Evolutionary conservation across 2,888 invertebrate species (phyloP).

Genomic region (Acrobasis consociella): DNA sequence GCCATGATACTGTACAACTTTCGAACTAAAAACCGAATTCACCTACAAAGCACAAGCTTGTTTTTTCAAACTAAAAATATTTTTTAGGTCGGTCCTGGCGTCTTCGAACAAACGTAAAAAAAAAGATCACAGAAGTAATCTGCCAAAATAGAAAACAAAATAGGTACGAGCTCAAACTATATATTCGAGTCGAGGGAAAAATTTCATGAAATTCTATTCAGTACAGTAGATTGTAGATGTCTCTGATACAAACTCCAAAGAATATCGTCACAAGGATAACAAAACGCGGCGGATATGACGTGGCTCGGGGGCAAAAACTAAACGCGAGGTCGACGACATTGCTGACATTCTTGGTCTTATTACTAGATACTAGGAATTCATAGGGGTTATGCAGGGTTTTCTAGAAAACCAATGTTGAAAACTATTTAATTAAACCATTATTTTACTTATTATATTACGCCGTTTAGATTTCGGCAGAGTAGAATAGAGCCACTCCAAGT

Average conservation of each 20-base stretch:
- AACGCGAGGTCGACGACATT: constrained; percentile 1
- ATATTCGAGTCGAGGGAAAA: neutral
- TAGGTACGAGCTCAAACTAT: neutral
- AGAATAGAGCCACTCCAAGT: no score
- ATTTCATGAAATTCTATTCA: neutral
- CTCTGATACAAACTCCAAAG: neutral
- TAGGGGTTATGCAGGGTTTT: neutral
- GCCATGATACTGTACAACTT: no score
- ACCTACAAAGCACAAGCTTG: no score
- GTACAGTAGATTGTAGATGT: neutral
- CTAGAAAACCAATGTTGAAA: neutral
- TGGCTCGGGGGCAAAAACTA: constrained; percentile 2
- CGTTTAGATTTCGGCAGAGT: no score
- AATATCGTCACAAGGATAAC: neutral
- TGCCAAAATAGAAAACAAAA: neutral
- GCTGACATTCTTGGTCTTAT: neutral
- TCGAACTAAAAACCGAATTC: no score
- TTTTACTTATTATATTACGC: no score
- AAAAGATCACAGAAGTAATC: neutral
- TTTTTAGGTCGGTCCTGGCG: no score
- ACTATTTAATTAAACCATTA: no score
- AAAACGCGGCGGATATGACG: constrained; percentile 3
- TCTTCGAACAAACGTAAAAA: no score
- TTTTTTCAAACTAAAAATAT: no score
- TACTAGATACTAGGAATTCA: neutral